Conservation (phyloP, 30 jellyfish, hydroid and myxozoan species). For the Cassiopea andromeda region DNA sequence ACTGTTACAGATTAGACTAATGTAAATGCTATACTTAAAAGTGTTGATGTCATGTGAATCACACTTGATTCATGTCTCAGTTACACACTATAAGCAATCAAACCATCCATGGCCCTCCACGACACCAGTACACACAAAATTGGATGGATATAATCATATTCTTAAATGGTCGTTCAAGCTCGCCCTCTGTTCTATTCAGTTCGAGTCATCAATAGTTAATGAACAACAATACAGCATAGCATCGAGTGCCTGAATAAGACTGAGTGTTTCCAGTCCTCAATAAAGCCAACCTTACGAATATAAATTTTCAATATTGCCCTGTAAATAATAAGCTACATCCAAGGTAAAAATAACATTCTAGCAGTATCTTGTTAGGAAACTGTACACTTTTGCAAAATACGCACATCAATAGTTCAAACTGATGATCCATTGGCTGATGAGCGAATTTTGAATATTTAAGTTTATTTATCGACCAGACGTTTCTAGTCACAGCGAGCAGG, state of each 20-base stretch:
- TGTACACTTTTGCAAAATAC: not conserved
- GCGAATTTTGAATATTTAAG: not conserved
- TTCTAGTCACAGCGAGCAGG: constrained; percentile 5
- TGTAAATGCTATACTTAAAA: no score
- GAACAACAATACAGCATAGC: not conserved
- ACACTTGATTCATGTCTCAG: no score
- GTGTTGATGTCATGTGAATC: no score
- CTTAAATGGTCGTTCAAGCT: no score
- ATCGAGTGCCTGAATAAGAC: not conserved
- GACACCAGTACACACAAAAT: no score
- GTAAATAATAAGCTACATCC: constrained; percentile 1
- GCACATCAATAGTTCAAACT: not conserved
- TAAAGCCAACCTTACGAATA: not conserved
- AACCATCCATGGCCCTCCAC: no score
- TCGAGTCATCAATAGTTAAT: not conserved
- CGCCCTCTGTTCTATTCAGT: no score
- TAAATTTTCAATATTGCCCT: not conserved
- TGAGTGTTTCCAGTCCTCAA: not conserved
- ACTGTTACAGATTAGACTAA: no score
- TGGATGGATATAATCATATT: no score
- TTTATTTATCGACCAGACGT: constrained; percentile 47
- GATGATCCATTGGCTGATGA: not conserved
- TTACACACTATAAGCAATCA: no score
- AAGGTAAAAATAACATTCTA: not conserved
- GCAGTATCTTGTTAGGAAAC: constrained; percentile 25